Evolutionary conservation across 53 echinoderm and acorn worm species (phyloP), one percentile per base, ranked within the genome.

Genomic region (Paracentrotus lividus): DNA sequence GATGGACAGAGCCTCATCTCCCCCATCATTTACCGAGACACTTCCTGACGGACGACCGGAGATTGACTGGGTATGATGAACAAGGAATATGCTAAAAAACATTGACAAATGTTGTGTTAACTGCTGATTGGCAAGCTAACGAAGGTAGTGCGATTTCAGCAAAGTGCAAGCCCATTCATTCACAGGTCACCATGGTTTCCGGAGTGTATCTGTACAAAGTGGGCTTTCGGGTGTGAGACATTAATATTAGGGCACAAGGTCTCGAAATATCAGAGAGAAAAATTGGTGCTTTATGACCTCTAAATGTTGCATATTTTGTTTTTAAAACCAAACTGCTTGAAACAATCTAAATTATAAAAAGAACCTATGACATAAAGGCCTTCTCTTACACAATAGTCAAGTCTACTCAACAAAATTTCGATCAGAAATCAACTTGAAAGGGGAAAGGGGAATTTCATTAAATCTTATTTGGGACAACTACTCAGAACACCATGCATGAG

Each of bases 131-230:
- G 86, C 45, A 56, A 7, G 21, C 34, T 55, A 86, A 86, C 86
- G 56, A 56, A 86, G 32, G 38, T 20, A 86, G 53, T 9, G 56
- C 34, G 27, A 38, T 21, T 4, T 86, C 56, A 55, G 34, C 56
- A 86, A 54, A 86, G 86, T 86, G 86, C 86, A 86, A 86, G 86
- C 86, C 56, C 86, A 56, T 86, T 86, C 86, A 56, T 86, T 86
- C 56, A 21, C 38, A 33, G 86, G 86, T 86, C 38, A 27, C 26
- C 56, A 56, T 54, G 56, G 86, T 86, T 85, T 85, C 85, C 85
- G 85, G 53, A 66, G 66, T 21, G 77, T 43, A 21, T 21, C 2
- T 77, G 77, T 5, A 81, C 27, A 47, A 27, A 81, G n/a, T 2
- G 10, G 47, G n/a, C 49, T 81, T n/a, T 81, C 27, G 44, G 26